Conservation (phyloP, 2,888 invertebrate genomes). For the Ornithoptera priamus region DNA sequence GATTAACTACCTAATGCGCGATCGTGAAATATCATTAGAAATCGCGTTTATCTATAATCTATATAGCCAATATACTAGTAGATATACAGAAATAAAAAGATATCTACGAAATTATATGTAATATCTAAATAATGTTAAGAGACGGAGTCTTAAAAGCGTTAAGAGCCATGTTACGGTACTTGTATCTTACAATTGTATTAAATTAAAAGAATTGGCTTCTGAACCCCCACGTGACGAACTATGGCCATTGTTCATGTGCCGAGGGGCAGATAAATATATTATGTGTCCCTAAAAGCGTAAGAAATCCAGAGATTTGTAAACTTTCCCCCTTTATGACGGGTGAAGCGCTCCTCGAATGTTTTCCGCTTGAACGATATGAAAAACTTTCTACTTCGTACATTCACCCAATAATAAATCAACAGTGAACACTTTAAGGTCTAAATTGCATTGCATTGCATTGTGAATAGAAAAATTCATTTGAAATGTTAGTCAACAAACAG, state of each 20-base stretch:
- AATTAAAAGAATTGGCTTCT: constrained; percentile 48
- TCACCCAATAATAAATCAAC: constrained; percentile 43
- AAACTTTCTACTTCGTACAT: constrained; percentile 55
- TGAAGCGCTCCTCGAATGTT: constrained; percentile 70
- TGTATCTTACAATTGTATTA: constrained; percentile 25
- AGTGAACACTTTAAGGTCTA: constrained; percentile 35
- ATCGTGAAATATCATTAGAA: constrained; percentile 1
- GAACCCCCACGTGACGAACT: constrained; percentile 66
- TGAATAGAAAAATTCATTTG: constrained; percentile 61
- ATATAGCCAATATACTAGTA: neutral
- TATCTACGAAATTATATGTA: neutral
- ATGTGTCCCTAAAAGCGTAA: constrained; percentile 74
- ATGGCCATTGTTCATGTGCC: constrained; percentile 71
- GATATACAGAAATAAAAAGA: neutral
- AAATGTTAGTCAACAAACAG: constrained; percentile 60
- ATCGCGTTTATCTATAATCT: neutral
- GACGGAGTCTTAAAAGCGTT: constrained; percentile 7
- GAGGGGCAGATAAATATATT: constrained; percentile 78
- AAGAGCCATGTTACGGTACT: constrained; percentile 8
- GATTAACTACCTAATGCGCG: neutral
- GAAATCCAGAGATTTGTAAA: constrained; percentile 79
- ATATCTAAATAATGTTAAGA: neutral
- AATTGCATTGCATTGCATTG: constrained; percentile 34
- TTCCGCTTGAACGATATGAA: constrained; percentile 71
- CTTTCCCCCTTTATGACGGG: constrained; percentile 76